phyloP scores from a whole-genome alignment of 2,797 vertebrate genomes.

The Clarias fuscus region DNA sequence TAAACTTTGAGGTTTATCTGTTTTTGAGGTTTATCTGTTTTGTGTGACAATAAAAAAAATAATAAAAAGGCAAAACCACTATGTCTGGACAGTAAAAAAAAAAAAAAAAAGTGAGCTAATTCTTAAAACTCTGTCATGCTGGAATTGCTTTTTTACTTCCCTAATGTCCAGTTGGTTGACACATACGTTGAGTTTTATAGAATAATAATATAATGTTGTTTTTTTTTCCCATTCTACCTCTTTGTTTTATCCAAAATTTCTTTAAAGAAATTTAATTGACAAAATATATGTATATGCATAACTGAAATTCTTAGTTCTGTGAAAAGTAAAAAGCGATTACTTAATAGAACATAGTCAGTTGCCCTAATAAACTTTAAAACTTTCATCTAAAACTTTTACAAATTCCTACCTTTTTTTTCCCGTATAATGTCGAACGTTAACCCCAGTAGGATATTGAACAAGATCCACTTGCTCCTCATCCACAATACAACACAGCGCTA shows the following conservation, averaged over 20 bases:
- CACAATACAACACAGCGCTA: too few relatives aligned
- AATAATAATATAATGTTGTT: background rate
- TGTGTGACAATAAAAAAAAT: background rate
- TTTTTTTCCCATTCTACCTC: background rate
- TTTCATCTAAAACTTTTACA: background rate
- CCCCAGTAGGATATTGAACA: background rate
- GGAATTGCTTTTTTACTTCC: background rate
- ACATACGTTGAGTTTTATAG: background rate
- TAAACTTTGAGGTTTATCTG: background rate
- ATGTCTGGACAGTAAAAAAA: background rate
- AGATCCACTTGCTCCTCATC: background rate
- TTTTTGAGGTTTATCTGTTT: background rate
- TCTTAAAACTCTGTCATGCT: background rate
- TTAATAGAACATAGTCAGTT: background rate
- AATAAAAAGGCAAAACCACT: background rate
- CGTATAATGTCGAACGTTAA: background rate
- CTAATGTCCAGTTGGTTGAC: background rate
- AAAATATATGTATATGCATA: background rate
- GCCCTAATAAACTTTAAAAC: background rate
- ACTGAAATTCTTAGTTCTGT: background rate
- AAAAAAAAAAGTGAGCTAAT: background rate
- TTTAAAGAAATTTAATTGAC: background rate
- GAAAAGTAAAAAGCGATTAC: too few relatives aligned
- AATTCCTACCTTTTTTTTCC: background rate
- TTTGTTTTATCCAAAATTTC: background rate